Conservation (phyloP, 2,888 invertebrate species). For the Meteorus cinctellus region DNA sequence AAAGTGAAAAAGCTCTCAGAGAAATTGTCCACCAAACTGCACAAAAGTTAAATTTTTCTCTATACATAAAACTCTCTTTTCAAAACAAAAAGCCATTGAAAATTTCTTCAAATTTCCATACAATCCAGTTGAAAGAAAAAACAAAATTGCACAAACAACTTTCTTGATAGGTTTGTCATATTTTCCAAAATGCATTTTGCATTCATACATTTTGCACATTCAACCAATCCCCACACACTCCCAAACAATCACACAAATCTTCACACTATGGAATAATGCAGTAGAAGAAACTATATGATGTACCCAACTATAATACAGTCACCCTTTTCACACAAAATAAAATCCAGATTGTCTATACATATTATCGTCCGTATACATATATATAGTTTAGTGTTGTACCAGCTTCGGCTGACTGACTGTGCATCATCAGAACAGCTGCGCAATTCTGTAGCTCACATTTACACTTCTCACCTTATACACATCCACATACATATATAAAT, state of each 20-base stretch:
- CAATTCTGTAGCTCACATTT: neutral
- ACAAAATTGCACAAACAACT: slow-evolving; percentile 50
- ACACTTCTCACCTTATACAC: slow-evolving; percentile 13
- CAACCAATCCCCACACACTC: too few species aligned
- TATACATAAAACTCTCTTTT: slow-evolving; percentile 17
- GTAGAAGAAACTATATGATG: neutral
- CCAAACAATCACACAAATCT: too few species aligned
- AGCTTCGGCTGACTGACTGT: slow-evolving; percentile 20
- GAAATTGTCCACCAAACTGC: neutral
- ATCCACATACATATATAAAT: neutral
- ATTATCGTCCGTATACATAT: neutral
- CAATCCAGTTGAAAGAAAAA: neutral
- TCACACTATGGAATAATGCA: too few species aligned
- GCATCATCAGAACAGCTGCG: slow-evolving; percentile 28
- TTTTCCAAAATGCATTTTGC: slow-evolving; percentile 52
- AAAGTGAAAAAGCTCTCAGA: neutral
- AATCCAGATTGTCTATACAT: slow-evolving; percentile 17
- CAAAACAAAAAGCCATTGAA: slow-evolving; percentile 30
- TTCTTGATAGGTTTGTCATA: slow-evolving; percentile 55
- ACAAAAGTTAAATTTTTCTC: neutral
- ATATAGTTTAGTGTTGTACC: neutral
- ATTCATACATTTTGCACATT: slow-evolving; percentile 61
- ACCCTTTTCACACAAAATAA: neutral
- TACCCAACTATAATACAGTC: slow-evolving; percentile 15
- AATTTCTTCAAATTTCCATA: neutral